A percentile compares a stretch with the other conserved stretches of the same genome.
phyloP scores from a whole-genome alignment of 2,888 invertebrate species.

The Atherix ibis region DNA sequence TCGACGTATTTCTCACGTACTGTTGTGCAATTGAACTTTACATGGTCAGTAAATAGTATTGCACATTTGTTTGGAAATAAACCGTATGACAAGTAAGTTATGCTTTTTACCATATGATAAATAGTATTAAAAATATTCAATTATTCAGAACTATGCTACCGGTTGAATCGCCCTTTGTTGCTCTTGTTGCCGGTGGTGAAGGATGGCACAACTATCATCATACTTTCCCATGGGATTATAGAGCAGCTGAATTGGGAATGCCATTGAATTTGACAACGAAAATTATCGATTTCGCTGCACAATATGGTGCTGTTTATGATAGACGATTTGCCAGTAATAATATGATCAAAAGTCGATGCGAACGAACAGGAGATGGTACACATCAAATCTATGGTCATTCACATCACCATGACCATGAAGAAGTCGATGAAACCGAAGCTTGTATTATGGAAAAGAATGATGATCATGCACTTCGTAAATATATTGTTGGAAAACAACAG shows the following conservation, averaged over 20 bases:
- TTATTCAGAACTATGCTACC: constrained; percentile 61
- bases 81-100: constrained; percentile 46
- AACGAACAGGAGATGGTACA: constrained; percentile 48
- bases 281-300: constrained; percentile 47
- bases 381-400: constrained; percentile 36
- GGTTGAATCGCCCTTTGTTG: constrained; percentile 50
- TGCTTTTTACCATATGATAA: not conserved
- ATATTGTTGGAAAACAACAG: constrained; percentile 16
- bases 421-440: constrained; percentile 5
- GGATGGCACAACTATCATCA: constrained; percentile 89
- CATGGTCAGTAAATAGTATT: constrained; percentile 60
- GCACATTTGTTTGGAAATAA: constrained; percentile 53
- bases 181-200: constrained; percentile 55
- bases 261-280: constrained; percentile 44
- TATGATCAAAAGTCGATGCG: constrained; percentile 37
- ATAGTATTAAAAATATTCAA: too few relatives aligned
- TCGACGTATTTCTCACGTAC: constrained; percentile 42
- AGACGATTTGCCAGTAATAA: constrained; percentile 25
- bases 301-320: constrained; percentile 36
- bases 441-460: constrained; percentile 10
- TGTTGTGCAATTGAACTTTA: constrained; percentile 42
- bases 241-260: constrained; percentile 58
- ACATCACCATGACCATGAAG: too few relatives aligned
- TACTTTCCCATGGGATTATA: constrained; percentile 79
- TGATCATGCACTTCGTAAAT: constrained; percentile 12